Evolutionary conservation across 2,888 invertebrate genomes (phyloP), one percentile per base, ranked within the genome.

Genomic region (Melolontha melolontha): DNA sequence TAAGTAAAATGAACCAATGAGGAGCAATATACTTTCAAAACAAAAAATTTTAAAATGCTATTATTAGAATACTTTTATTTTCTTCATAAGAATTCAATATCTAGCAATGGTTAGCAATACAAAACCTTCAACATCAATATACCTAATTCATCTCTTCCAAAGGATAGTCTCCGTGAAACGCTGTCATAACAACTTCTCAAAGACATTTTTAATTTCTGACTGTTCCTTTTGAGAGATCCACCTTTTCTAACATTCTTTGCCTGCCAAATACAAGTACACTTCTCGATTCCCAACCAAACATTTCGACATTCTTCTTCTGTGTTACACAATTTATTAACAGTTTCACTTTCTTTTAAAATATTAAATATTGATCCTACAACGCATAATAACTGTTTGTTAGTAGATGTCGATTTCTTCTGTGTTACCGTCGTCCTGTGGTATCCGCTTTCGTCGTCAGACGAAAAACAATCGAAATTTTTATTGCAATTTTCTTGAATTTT

Each of bases 231-330:
- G 52, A 86, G 84, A 70, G 86, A 86, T 0, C 85, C 84, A 67
- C 84, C 86, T 75, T 85, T 87, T 73, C 86, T 82, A 75, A 86
- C 83, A 74, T 83, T 74, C 73, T 87, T 83, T 66, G 86, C 79
- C 78, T 87, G 88, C 87, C 89, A 91, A 6, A 87, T 85, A 77
- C 92, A 92, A n/a, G 84, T 75, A 74, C 92, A 92, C 39, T 86
- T 85, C 0, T 83, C 80, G 16, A 89, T 84, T 54, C 78, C 82
- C 17, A 84, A 81, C 92, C 91, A 92, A 5, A 86, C 83, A 62
- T 84, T 84, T 0, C 84, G 79, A 73, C 89, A 91, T 49, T 88
- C 86, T 1, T 81, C 82, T 74, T 90, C 90, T 0, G 87, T 87
- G 65, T 85, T 83, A 0, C 68, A 65, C 87, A 82, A 5, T 87